Percentiles rank a stretch among this genome's conserved stretches.
Evolutionary conservation across 2,797 vertebrate species (phyloP).

Genomic region (Bothrops alternatus): DNA sequence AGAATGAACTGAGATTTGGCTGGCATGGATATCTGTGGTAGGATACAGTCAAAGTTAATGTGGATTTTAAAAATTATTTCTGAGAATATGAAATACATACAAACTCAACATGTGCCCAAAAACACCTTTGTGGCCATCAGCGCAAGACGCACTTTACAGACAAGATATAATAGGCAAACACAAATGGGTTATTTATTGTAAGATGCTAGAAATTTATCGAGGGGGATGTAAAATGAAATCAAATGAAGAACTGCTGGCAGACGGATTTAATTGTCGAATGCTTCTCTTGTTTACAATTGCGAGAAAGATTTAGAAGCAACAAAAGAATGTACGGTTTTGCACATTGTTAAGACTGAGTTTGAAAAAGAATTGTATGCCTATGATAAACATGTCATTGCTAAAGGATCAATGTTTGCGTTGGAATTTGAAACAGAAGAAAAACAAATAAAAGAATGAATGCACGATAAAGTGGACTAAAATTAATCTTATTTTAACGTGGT

Average conservation of each 20-base stretch:
- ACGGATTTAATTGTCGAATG: background rate
- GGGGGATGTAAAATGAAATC: background rate
- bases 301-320: background rate
- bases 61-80: background rate
- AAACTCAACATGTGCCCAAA: background rate
- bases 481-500: too few species aligned
- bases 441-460: background rate
- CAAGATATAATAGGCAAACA: background rate
- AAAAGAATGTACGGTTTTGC: background rate
- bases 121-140: background rate
- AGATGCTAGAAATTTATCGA: background rate
- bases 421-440: background rate
- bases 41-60: background rate
- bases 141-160: background rate
- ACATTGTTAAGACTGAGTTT: background rate
- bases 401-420: background rate
- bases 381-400: background rate
- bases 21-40: background rate
- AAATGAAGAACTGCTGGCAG: background rate
- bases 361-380: background rate
- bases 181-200: background rate
- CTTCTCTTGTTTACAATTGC: background rate
- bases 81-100: background rate
- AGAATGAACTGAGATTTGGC: background rate
- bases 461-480: background rate